These are phyloP conservation scores for Amazona guildingii DNA, from an alignment of 2,113 vertebrate species.

Conservation along the genomic window DNA sequence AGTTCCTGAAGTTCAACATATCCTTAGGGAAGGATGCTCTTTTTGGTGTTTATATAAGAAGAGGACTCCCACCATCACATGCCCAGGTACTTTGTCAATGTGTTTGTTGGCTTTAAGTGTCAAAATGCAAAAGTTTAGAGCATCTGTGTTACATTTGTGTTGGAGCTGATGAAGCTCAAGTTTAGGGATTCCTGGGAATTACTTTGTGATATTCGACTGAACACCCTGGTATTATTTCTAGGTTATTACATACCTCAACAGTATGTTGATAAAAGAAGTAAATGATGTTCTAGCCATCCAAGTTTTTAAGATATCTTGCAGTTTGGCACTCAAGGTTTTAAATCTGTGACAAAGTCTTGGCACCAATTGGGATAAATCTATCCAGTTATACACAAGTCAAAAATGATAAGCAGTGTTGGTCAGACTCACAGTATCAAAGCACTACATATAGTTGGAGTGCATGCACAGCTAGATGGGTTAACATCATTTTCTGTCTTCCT, in stretches of 20 bases:
- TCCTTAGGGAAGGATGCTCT: slow-evolving; percentile 96
- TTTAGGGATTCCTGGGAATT: neutral
- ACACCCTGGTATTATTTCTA: neutral
- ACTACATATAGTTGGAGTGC: neutral
- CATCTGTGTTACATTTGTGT: neutral
- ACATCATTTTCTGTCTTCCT: neutral
- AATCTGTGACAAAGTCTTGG: neutral
- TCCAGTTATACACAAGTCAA: neutral
- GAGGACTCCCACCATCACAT: slow-evolving; percentile 94
- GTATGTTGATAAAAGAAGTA: neutral
- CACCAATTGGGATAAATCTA: neutral
- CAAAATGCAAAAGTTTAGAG: neutral
- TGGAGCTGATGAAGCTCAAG: neutral
- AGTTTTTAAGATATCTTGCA: neutral
- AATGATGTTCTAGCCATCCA: neutral
- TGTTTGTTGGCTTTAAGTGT: neutral
- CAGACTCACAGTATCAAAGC: neutral
- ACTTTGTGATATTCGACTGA: neutral
- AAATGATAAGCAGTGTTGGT: neutral
- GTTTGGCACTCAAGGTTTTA: neutral
- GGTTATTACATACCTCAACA: neutral
- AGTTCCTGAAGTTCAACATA: slow-evolving; percentile 99
- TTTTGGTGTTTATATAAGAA: slow-evolving; percentile 96
- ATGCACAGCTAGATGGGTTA: neutral
- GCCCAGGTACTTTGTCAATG: slow-evolving; percentile 84